Base-by-base conservation (phyloP, 2,797 vertebrate genomes). In the Phataginus tricuspis region DNA sequence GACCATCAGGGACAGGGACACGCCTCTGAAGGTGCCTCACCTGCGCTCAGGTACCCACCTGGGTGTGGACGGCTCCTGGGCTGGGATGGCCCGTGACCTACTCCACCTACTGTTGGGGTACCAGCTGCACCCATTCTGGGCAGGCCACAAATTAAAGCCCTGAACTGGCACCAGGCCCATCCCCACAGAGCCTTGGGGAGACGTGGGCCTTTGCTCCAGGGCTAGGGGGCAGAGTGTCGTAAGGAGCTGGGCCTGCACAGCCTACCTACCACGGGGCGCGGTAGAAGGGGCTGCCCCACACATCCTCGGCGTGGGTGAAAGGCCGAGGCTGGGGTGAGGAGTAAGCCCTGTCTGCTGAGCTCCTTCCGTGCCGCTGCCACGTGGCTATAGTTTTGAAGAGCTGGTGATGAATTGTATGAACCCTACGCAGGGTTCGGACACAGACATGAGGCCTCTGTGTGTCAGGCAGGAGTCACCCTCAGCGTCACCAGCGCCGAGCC, bases 371-470 rank as follows among this genome's bases (percentile, higher is more conserved):
- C 64, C 4, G n/a, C 23, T 27, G 63, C 45, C 45, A 23, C 3
- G 0, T 4, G 0, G 2, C 6, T 13, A 3, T 18, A 13, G 14
- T 3, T 29, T 16, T 55, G 75, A 14, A 15, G n/a, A 13, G 21
- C 51, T 5, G 74, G 49, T 49, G 18, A 16, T n/a, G 7, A 0
- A 0, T 14, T 1, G 2, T 13, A 4, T 18, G 4, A n/a, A 21
- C 5, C 42, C 31, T 11, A 10, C 0, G 6, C 1, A 4, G 2
- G 10, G 23, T 37, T 7, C 18, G 82, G 34, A 34, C 4, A 3
- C 0, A 3, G 45, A 51, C n/a, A 1, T 29, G 49, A 53, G 64
- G 12, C 39, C 39, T 45, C 45, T 4, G 25, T 8, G n/a, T 39
- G 83, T 37, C 51, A 3, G 51, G 64, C 25, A 21, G 63, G 82